Conservation (phyloP, 1,140 invertebrate species). For the Achroia grisella region DNA sequence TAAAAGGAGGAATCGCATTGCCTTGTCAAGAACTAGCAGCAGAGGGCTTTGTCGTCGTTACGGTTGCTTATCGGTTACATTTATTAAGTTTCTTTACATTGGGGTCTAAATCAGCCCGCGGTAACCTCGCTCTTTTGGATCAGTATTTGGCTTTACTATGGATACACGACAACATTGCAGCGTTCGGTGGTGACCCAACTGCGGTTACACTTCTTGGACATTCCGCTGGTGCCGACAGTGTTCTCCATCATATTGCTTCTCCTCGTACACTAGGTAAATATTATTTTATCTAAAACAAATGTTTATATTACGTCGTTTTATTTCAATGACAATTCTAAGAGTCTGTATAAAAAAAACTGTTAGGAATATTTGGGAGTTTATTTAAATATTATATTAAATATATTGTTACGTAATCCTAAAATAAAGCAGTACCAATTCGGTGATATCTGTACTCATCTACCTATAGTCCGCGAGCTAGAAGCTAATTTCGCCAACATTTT, state of each 20-base stretch:
- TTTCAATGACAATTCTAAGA: too few relatives aligned
- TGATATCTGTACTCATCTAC: too few relatives aligned
- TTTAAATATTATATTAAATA: too few relatives aligned
- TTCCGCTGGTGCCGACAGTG: slow-evolving; percentile 77
- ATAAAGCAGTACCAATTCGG: too few relatives aligned
- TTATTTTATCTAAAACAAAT: neutral
- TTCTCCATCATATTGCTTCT: slow-evolving; percentile 76
- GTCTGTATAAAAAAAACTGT: too few relatives aligned
- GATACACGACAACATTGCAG: slow-evolving; percentile 80
- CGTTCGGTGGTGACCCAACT: slow-evolving; percentile 82
- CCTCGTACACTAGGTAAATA: slow-evolving; percentile 74
- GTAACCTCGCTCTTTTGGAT: slow-evolving; percentile 83
- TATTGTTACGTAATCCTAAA: too few relatives aligned
- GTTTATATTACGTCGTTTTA: too few relatives aligned
- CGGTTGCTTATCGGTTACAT: slow-evolving; percentile 77
- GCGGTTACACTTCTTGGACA: slow-evolving; percentile 83
- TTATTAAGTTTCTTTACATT: slow-evolving; percentile 83
- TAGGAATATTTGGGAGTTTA: too few relatives aligned
- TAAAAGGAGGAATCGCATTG: slow-evolving; percentile 37
- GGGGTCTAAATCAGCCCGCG: slow-evolving; percentile 69
- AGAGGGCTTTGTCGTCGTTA: slow-evolving; percentile 79
- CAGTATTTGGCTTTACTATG: slow-evolving; percentile 82
- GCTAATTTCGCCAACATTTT: too few relatives aligned
- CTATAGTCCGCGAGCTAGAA: too few relatives aligned
- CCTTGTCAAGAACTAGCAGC: slow-evolving; percentile 79